A percentile compares a stretch with the other conserved stretches of the same genome.
These are phyloP conservation scores for Megatriorchis doriae DNA, from an alignment of 2,113 vertebrate genomes.

Conservation along the genomic window DNA sequence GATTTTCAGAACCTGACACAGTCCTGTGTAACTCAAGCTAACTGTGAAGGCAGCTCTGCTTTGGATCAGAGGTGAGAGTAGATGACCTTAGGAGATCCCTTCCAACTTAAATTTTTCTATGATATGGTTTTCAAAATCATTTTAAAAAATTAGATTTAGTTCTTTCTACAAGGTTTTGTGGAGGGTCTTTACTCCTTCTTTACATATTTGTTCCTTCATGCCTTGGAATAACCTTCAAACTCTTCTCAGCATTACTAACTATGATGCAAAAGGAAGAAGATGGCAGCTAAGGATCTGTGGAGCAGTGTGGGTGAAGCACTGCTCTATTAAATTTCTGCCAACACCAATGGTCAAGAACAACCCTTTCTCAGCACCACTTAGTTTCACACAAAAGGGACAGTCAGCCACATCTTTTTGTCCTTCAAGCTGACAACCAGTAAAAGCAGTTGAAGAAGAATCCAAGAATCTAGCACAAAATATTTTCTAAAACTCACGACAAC, in stretches of 20 bases:
- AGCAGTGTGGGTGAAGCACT: background rate
- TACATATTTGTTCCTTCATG: background rate
- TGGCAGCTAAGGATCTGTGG: background rate
- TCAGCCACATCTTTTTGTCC: background rate
- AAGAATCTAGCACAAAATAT: background rate
- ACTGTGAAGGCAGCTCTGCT: background rate
- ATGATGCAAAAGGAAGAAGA: background rate
- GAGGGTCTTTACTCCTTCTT: background rate
- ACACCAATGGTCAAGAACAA: background rate
- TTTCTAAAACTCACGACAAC: background rate
- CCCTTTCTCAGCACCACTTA: background rate
- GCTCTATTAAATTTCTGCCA: background rate
- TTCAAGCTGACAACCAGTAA: background rate
- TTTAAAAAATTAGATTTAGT: background rate
- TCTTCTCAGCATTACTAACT: background rate
- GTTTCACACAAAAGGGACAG: background rate
- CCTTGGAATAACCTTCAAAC: background rate
- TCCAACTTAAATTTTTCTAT: background rate
- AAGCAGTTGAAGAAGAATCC: background rate
- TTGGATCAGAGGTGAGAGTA: background rate
- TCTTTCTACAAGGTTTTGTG: background rate
- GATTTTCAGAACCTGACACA: background rate
- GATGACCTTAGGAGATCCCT: background rate
- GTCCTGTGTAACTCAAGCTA: background rate
- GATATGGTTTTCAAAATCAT: background rate